Evolutionary conservation across 2,888 invertebrate species (phyloP), one percentile per base, ranked within the genome.

Genomic region (Psylliodes chrysocephalus): DNA sequence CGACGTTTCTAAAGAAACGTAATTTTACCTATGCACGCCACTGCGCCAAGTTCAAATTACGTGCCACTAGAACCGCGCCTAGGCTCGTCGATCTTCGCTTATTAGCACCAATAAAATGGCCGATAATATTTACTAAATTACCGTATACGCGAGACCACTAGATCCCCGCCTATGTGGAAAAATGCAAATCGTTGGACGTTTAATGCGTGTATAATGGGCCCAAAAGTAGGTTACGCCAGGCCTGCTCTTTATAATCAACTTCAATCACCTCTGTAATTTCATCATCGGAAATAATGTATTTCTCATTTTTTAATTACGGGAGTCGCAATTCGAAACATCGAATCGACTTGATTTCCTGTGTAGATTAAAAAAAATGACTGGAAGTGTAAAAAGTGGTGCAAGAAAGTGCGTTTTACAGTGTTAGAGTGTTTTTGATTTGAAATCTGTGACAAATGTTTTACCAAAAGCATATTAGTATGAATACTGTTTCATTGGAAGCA

Each of bases 201-300:
- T 44, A 55, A 44, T 55, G 44, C 18, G 49, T 40, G 33, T 40
- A 51, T 51, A 57, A 57, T 57, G 28, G 49, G 19, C 5, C 38
- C 10, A 38, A 59, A 59, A 49, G 40, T 59, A 51, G 59, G 59
- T 55, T 55, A 55, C 55, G 44, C 30, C 44, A 18, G 25, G 44
- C 55, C 17, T 30, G 55, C 17, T 49, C 38, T 59, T 59, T 59
- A 40, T 59, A 59, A 59, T 59, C 51, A 59, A 51, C 47, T 40
- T 17, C 57, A 57, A 57, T 47, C 57, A 47, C 35, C 47, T 46
- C 19, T 14, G 35, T 57, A 40, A 51, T 51, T 59, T 59, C 40
- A 25, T 40, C 33, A 40, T 19, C 28, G 59, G 40, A 59, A 59
- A n/a, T 49, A 59, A 59, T 25, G 44, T 44, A 40, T 28, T 59